Base-by-base conservation (phyloP, 1,140 invertebrate genomes). In the Paralvinella palmiformis region DNA sequence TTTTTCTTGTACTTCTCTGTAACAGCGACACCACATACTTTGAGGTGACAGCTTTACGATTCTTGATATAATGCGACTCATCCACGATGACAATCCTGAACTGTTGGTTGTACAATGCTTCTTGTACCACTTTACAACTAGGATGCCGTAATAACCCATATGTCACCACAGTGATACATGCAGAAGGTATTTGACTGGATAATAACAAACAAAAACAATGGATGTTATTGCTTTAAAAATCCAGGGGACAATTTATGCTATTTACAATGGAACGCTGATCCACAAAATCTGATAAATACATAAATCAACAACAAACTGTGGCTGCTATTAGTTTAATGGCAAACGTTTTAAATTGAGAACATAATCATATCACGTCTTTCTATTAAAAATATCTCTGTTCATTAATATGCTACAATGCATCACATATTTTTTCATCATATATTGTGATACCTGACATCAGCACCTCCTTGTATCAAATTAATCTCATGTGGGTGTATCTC, bases 41-140 rank as follows among this genome's bases (percentile, higher is more conserved):
- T 1, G 88, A 88, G 71, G 91, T 87, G 69, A 85, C 87, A 0
- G 92, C 86, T 78, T 92, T 93, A 50, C 78, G 80, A 70, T 88
- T 94, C 82, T 95, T 96, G 20, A 97, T 74, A 67, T 81, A 81
- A 68, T 85, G 85, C 52, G 81, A 83, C 70, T 85, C 85, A 72
- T 85, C 83, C 31, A 73, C 71, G 36, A 80, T 75, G 7, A 76
- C 65, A 17, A 76, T 69, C 44, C 75, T 62, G 53, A 78, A 78
- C 6, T 72, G 65, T 57, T 73, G 73, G 27, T 71, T 70, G 24
- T 45, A 63, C 20, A 78, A 65, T 4, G 75, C 75, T 64, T 78
- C 73, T 31, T 63, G 67, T 17, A 76, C 57, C 1, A 75, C 31
- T 36, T 55, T 53, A 64, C 72, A 72, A 7, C 66, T 29, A 5